phyloP scores from a whole-genome alignment of 2,888 invertebrate genomes.

The Polymixis flavicincta region DNA sequence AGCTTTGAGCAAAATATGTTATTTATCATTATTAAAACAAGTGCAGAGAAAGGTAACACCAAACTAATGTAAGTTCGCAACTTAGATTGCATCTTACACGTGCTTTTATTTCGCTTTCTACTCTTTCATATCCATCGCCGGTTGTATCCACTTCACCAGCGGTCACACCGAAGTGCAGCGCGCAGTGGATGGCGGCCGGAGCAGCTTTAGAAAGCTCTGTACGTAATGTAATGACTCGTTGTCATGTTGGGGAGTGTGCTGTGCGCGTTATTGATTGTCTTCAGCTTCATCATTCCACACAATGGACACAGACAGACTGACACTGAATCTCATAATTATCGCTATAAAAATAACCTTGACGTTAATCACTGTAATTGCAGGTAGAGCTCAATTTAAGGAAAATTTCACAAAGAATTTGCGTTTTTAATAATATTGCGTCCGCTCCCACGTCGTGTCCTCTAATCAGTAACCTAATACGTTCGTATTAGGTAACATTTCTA shows the following conservation, averaged over 20 bases:
- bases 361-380: neutral
- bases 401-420: neutral
- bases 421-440: neutral
- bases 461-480: neutral
- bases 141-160: neutral
- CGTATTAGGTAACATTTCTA: no score
- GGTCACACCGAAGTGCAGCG: neutral
- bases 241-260: conserved; percentile 51
- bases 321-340: conserved; percentile 2
- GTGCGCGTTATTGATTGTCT: conserved; percentile 55
- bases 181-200: conserved; percentile 23
- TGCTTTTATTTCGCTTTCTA: conserved; percentile 75
- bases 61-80: conserved; percentile 65
- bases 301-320: conserved; percentile 33
- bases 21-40: conserved; percentile 59
- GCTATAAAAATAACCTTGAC: neutral
- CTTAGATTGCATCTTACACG: conserved; percentile 72
- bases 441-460: neutral
- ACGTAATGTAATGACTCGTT: conserved; percentile 45
- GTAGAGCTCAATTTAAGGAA: neutral
- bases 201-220: conserved; percentile 66
- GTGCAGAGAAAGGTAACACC: conserved; percentile 72
- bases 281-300: conserved; percentile 36
- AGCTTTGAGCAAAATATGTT: conserved; percentile 24
- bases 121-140: conserved; percentile 56